Base-by-base conservation (phyloP, 2,888 invertebrate genomes). In the Tortrix viridana region DNA sequence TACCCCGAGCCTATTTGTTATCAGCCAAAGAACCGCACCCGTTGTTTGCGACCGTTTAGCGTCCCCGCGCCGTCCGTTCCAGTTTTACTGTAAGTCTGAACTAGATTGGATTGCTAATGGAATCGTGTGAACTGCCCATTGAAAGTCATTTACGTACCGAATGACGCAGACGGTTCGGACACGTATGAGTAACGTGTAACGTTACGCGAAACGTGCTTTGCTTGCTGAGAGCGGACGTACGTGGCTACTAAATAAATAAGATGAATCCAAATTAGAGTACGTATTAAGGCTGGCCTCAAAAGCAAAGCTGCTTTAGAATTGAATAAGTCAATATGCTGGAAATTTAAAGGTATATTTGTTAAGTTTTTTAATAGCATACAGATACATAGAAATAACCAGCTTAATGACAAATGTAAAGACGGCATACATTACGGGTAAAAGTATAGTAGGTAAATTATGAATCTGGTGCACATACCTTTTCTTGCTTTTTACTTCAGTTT, bases 31-130 rank as follows among this genome's bases (percentile, higher is more conserved):
- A 58, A 58, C 57, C 57, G 47, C 57, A 53, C 16, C 41, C 46
- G 52, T 62, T 63, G 57, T 58, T 58, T 63, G 57, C 47, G 46
- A 58, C 41, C 63, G 53, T 53, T 63, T 63, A 58, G 53, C 46
- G 32, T n/a, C 48, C 52, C 47, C 52, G 26, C 41, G 20, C 52
- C 63, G 56, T 23, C 26, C 46, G 56, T 20, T 38, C 53, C 50
- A 52, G 62, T 62, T 57, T 46, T 41, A 57, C 57, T 47, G 50
- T 52, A 62, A 53, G 63, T 48, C 63, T 63, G 52, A 32, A 58
- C 57, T 58, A 63, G 57, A 63, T 63, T 63, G 63, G 57, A 63
- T 63, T 58, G 63, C 63, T 63, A 63, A 63, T 63, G 63, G 63
- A 63, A 63, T 58, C 63, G 63, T 63, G 63, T 53, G 53, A 63